Conservation (phyloP, 1,140 invertebrate species). For the Argopecten irradians region DNA sequence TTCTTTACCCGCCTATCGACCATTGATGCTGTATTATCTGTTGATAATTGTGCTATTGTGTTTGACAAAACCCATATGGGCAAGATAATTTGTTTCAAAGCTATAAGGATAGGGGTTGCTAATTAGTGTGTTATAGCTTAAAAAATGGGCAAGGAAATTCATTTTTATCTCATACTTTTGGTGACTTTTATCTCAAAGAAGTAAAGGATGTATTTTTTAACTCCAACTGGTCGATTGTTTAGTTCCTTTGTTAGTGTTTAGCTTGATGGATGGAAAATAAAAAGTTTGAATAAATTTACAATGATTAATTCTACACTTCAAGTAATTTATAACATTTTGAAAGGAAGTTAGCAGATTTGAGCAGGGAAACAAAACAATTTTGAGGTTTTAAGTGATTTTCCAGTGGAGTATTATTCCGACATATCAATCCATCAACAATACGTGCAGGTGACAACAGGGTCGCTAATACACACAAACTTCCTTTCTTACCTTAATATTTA, state of each 20-base stretch:
- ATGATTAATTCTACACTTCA: too few species aligned
- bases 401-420: not conserved
- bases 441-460: not conserved
- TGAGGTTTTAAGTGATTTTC: not conserved
- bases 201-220: not conserved
- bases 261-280: not conserved
- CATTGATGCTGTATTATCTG: not conserved
- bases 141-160: not conserved
- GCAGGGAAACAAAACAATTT: not conserved
- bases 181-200: not conserved
- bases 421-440: not conserved
- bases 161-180: too few species aligned
- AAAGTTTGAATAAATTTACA: not conserved
- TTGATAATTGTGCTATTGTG: not conserved
- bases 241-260: not conserved
- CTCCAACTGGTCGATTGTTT: not conserved
- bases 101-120: not conserved
- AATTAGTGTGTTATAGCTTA: not conserved
- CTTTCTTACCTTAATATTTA: slow-evolving; percentile 15
- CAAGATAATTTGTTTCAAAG: not conserved
- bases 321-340: not conserved
- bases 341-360: not conserved
- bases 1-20: not conserved
- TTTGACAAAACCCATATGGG: not conserved
- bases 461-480: not conserved